Evolutionary conservation across 2,888 invertebrate species (phyloP).

Genomic region (Eristalinus sepulchralis): DNA sequence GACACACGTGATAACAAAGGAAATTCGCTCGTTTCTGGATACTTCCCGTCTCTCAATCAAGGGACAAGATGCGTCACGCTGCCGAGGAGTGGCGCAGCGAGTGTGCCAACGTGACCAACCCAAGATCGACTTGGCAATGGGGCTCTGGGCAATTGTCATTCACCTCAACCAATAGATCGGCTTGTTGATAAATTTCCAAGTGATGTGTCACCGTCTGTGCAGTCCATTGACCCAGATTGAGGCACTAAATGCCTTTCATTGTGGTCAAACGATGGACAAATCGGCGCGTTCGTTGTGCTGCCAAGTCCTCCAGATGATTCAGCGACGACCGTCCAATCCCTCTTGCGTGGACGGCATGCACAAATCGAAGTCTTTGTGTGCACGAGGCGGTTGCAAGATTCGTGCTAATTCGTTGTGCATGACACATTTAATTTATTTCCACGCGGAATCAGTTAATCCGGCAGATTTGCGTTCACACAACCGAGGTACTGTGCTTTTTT

Average conservation of each 20-base stretch:
- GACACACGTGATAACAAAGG: not conserved
- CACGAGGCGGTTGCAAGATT: not conserved
- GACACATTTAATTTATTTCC: constrained; percentile 31
- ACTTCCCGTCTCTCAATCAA: not conserved
- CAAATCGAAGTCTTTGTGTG: not conserved
- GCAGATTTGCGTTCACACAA: constrained; percentile 29
- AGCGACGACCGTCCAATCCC: not conserved
- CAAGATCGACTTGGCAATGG: no score
- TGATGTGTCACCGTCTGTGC: no score
- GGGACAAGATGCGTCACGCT: not conserved
- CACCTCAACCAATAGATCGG: no score
- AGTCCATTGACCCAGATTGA: not conserved
- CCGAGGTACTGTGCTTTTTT: not conserved
- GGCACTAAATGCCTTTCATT: not conserved
- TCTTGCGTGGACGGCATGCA: not conserved
- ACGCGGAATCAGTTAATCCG: constrained; percentile 17
- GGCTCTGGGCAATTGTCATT: no score
- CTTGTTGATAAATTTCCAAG: no score
- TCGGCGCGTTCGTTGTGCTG: not conserved
- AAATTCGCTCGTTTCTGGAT: not conserved
- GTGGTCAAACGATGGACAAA: not conserved
- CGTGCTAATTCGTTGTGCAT: constrained; percentile 36
- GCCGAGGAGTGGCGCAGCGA: no score
- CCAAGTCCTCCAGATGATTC: not conserved
- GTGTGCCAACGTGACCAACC: no score